Conservation (phyloP, 1,140 invertebrate species). For the Drosophila asahinai region DNA sequence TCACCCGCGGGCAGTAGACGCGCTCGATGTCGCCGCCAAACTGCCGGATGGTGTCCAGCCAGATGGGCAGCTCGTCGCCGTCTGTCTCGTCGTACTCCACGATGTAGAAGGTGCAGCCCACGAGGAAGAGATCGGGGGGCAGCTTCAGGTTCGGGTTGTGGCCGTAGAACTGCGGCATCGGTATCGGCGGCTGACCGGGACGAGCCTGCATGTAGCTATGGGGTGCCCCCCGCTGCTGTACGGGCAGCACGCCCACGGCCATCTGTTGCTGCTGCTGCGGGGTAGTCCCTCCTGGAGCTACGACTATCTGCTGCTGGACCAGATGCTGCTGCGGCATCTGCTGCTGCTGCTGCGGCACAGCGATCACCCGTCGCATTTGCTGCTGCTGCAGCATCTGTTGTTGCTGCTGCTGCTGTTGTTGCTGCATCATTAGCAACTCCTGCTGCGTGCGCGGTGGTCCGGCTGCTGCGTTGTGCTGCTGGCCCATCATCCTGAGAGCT, state of each 20-base stretch:
- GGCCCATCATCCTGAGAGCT: conserved; percentile 91
- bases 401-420: conserved; percentile 73
- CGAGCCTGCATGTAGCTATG: conserved; percentile 74
- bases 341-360: conserved; percentile 83
- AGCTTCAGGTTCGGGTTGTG: conserved; percentile 95
- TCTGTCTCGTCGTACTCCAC: conserved; percentile 88
- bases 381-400: conserved; percentile 71
- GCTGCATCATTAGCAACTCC: conserved; percentile 73
- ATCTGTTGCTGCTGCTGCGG: conserved; percentile 51
- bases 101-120: conserved; percentile 97
- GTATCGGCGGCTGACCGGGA: conserved; percentile 75
- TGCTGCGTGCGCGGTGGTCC: conserved; percentile 69
- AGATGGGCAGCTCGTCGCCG: conserved; percentile 88
- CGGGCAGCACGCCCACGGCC: conserved; percentile 59
- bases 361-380: conserved; percentile 85
- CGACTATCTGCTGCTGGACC: conserved; percentile 79
- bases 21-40: conserved; percentile 96
- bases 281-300: conserved; percentile 30
- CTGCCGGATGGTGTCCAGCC: conserved; percentile 93
- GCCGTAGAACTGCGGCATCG: conserved; percentile 91
- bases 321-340: conserved; percentile 75
- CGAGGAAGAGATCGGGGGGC: conserved; percentile 93
- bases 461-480: conserved; percentile 90
- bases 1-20: conserved; percentile 93
- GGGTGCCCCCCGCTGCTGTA: conserved; percentile 53